These are phyloP conservation scores for Drosophila picticornis DNA, from an alignment of 2,888 invertebrate genomes.

Conservation along the genomic window DNA sequence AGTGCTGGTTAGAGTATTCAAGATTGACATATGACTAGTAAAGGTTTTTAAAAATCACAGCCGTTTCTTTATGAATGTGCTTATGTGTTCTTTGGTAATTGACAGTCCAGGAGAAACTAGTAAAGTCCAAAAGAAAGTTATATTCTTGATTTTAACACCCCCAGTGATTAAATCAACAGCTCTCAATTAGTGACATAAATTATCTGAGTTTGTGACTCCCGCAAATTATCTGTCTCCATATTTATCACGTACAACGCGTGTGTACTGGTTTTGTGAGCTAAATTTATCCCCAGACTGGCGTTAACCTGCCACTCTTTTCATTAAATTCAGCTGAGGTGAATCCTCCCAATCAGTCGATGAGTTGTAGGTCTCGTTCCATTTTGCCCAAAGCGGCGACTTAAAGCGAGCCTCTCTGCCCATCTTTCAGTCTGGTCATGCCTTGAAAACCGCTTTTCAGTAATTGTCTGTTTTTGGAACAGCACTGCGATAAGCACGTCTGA, in stretches of 20 bases:
- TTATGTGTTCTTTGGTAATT: conserved; percentile 13
- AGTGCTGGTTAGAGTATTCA: background rate
- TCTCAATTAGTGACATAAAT: conserved; percentile 67
- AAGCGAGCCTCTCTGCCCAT: conserved; percentile 39
- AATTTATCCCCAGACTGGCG: background rate
- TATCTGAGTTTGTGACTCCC: conserved; percentile 25
- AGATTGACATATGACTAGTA: background rate
- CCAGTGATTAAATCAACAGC: conserved; percentile 50
- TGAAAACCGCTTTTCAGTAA: conserved; percentile 34
- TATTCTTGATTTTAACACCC: conserved; percentile 44
- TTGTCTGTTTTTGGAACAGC: conserved; percentile 11
- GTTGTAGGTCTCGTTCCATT: conserved; percentile 35
- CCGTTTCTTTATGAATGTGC: background rate
- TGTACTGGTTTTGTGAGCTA: conserved; percentile 10
- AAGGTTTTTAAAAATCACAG: conserved; percentile 6
- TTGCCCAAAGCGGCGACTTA: conserved; percentile 7
- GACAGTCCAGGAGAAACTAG: background rate
- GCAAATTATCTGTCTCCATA: conserved; percentile 26
- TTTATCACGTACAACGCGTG: conserved; percentile 45
- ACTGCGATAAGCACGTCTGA: conserved; percentile 21
- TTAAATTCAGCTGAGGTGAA: conserved; percentile 15
- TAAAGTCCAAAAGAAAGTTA: conserved; percentile 33
- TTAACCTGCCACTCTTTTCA: background rate
- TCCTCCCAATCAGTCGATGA: conserved; percentile 15
- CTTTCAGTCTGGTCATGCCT: conserved; percentile 36